Evolutionary conservation across 1,140 invertebrate genomes (phyloP).

Genomic region (Lepidurus packardi): DNA sequence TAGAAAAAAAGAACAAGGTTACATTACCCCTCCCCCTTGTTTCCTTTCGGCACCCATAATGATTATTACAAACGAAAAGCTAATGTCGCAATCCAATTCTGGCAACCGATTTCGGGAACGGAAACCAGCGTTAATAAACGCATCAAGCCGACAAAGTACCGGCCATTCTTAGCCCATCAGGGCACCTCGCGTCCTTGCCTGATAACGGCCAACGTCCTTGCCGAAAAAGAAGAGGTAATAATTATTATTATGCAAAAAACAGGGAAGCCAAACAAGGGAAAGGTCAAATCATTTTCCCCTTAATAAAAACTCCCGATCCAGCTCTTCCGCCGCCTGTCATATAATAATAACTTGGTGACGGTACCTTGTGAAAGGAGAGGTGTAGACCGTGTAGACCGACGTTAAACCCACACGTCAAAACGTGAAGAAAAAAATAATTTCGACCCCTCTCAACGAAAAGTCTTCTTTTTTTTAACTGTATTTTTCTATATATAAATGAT

Average conservation of each 20-base stretch:
- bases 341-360: background rate
- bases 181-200: background rate
- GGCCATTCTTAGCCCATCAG: background rate
- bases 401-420: no score
- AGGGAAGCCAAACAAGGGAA: background rate
- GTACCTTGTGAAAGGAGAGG: no score
- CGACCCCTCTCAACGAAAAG: no score
- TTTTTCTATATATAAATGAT: no score
- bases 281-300: background rate
- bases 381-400: no score
- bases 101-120: background rate
- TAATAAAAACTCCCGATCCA: background rate
- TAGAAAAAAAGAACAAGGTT: background rate
- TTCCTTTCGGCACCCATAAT: background rate
- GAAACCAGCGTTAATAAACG: background rate
- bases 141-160: background rate
- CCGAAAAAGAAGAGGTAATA: background rate
- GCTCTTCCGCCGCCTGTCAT: background rate
- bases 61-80: background rate
- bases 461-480: no score
- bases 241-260: background rate
- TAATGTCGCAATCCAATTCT: background rate
- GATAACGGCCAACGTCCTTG: conserved; percentile 1
- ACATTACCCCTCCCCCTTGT: no score
- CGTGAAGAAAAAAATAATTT: no score